Conservation (phyloP, 2,113 vertebrate genomes). For the Labeo rohita region DNA sequence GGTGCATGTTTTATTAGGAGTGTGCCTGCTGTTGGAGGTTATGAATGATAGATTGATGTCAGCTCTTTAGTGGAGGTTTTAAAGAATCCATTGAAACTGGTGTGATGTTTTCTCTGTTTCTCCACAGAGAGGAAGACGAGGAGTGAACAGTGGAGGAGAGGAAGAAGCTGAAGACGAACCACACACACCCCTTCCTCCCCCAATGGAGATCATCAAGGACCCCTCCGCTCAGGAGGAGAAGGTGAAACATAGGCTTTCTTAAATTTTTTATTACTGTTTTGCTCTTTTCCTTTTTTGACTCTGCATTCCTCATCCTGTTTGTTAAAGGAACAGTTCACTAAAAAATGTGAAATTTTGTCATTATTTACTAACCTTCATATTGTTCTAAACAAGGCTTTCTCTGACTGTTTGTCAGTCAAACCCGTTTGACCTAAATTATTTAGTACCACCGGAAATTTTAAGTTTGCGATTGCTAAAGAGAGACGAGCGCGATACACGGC, state of each 20-base stretch:
- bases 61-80: not conserved
- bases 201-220: constrained; percentile 99
- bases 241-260: constrained; percentile 62
- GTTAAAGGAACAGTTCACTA: not conserved
- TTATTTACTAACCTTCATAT: not conserved
- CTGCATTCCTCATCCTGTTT: not conserved
- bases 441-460: not conserved
- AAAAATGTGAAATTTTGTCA: not conserved
- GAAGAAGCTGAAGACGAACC: constrained; percentile 96
- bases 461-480: too few relatives aligned
- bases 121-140: constrained; percentile 88
- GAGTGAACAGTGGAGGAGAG: constrained; percentile 89
- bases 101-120: not conserved
- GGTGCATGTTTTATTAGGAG: constrained; percentile 31
- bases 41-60: constrained; percentile 33
- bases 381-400: not conserved
- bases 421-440: not conserved
- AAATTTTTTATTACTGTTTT: not conserved
- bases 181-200: constrained; percentile 91
- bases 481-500: too few relatives aligned
- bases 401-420: not conserved
- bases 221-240: constrained; percentile 91
- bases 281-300: not conserved
- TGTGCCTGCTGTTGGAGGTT: not conserved
- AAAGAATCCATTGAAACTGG: not conserved